Base-by-base conservation (phyloP, 1,140 invertebrate genomes). In the Panagrolaimus sp. region DNA sequence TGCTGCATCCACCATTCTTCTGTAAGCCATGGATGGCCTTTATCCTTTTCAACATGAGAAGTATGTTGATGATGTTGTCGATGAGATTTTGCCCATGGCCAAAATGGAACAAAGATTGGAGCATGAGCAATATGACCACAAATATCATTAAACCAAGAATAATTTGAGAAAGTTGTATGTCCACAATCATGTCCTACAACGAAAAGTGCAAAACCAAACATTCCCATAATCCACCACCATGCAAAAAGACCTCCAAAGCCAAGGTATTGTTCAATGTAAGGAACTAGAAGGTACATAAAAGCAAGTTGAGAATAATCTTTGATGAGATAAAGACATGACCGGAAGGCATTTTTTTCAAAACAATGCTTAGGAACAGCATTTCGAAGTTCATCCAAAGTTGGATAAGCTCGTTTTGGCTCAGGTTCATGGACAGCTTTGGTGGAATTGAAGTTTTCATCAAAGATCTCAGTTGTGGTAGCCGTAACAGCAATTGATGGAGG, bases 181-280 rank as follows among this genome's bases (percentile, higher is more conserved):
- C 84, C 84, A 67, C 83, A 84, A 70, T 85, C 84, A 67, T 85
- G 84, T 14, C 84, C 84, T 15, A 84, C 65, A 12, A 84, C 83
- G 72, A 85, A 85, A 1, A 84, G 24, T 1, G 79, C 76, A 9
- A 81, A 83, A 47, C 79, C 83, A 63, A 83, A 69, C 9, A 83
- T 84, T 43, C 84, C 84, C 72, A 83, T 80, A 70, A 73, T 43
- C 10, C 43, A 28, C 32, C 15, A 75, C 75, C 75, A 77, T 21
- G 32, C 55, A 65, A 77, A 43, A 14, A 78, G 65, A 1, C 76
- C 76, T 7, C 70, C 14, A 46, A 70, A 68, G 43, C 72, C 68
- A 28, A 68, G 38, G 21, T 72, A 70, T 43, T 70, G 24, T 52
- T 73, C 70, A 32, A 81, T 43, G 46, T 73, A 74, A 28, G 73